Evolutionary conservation across 1,140 invertebrate genomes (phyloP).

Genomic region (Calosoma granatense): DNA sequence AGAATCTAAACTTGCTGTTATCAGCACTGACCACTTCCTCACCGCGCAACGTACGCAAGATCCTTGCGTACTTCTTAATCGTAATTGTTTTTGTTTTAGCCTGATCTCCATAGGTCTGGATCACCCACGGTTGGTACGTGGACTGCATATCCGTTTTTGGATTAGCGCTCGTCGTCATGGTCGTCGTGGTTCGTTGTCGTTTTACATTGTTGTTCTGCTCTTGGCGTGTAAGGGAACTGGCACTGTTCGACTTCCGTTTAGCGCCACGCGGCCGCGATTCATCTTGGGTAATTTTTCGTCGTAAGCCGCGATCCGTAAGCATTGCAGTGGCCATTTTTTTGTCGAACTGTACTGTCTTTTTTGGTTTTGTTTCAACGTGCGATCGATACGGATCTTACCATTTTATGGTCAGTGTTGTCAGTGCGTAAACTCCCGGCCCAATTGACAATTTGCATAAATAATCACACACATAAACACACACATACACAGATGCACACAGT

Average conservation of each 20-base stretch:
- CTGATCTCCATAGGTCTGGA: constrained; percentile 85
- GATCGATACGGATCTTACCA: constrained; percentile 8
- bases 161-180: too few relatives aligned
- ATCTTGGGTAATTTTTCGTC: constrained; percentile 40
- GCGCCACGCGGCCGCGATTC: constrained; percentile 25
- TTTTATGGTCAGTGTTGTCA: not conserved
- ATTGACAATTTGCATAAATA: too few relatives aligned
- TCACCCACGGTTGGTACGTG: constrained; percentile 80
- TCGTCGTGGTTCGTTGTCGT: constrained; percentile 40
- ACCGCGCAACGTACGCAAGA: constrained; percentile 73
- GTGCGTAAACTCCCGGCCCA: too few relatives aligned
- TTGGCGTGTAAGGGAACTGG: constrained; percentile 17
- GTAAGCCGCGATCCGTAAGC: constrained; percentile 39
- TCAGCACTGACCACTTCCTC: constrained; percentile 83
- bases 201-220: constrained; percentile 43
- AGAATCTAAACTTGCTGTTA: constrained; percentile 91
- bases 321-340: constrained; percentile 21
- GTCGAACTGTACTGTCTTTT: too few relatives aligned
- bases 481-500: not conserved
- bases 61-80: constrained; percentile 78
- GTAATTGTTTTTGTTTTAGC: constrained; percentile 95
- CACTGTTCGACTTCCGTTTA: constrained; percentile 36
- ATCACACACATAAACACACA: constrained; percentile 7
- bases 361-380: not conserved
- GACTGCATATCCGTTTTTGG: constrained; percentile 52